Percentiles rank a stretch among this genome's conserved stretches.
phyloP scores from a whole-genome alignment of 2,888 invertebrate species.

The Scaptodrosophila latifasciaeformis region DNA sequence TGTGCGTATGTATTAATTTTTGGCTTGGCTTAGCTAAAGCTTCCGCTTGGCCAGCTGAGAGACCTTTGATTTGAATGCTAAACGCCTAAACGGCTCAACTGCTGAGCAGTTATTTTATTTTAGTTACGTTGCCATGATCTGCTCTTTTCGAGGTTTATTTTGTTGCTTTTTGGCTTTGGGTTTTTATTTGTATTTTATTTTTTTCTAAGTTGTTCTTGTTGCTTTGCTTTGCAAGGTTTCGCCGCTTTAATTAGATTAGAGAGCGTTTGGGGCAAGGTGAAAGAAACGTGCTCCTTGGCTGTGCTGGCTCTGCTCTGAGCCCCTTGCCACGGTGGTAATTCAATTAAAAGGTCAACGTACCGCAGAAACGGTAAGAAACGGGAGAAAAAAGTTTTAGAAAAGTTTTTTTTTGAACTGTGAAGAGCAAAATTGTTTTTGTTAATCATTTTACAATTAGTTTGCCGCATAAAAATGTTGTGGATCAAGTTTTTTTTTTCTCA shows the following conservation, averaged over 20 bases:
- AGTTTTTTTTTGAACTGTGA: slow-evolving; percentile 1
- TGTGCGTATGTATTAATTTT: no score
- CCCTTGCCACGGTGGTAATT: slow-evolving; percentile 44
- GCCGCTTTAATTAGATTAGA: slow-evolving; percentile 56
- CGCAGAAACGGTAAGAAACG: slow-evolving; percentile 3
- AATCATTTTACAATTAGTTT: slow-evolving; percentile 31
- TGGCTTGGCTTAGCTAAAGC: no score
- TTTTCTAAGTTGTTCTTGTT: background rate
- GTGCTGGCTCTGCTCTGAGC: background rate
- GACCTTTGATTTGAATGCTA: background rate
- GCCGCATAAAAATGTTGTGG: slow-evolving; percentile 18
- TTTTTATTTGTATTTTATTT: no score
- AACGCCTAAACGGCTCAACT: no score
- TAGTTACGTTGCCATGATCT: no score
- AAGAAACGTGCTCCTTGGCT: background rate
- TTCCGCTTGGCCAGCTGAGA: slow-evolving; percentile 31
- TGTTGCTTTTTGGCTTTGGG: no score
- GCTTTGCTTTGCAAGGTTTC: slow-evolving; percentile 39
- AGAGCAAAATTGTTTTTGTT: slow-evolving; percentile 16
- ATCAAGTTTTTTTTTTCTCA: slow-evolving; percentile 16
- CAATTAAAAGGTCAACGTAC: slow-evolving; percentile 56
- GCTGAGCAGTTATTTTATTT: no score
- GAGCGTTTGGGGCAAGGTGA: background rate
- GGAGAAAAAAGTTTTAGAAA: slow-evolving; percentile 8
- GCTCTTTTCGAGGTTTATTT: no score